These are phyloP conservation scores for Trichogramma evanescens DNA, from an alignment of 2,888 invertebrate species.

Conservation along the genomic window DNA sequence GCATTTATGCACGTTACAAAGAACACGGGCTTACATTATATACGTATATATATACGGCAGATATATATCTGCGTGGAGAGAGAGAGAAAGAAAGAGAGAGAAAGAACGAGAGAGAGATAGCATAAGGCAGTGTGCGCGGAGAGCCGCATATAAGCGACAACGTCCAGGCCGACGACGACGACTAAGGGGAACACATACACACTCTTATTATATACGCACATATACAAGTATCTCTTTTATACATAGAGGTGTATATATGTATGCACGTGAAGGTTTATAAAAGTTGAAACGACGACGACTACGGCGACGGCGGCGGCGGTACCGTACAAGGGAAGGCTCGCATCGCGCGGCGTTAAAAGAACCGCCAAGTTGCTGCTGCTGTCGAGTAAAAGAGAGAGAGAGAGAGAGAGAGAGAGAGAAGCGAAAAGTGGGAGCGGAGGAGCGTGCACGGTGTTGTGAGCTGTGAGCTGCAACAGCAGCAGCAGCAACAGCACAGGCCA, in stretches of 20 bases:
- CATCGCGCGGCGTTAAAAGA: constrained; percentile 12
- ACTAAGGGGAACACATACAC: background rate
- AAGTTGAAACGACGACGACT: constrained; percentile 17
- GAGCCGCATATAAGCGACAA: background rate
- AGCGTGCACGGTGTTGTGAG: background rate
- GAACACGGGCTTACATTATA: no score
- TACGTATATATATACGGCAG: no score
- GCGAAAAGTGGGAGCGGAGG: background rate
- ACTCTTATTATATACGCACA: background rate
- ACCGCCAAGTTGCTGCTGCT: background rate
- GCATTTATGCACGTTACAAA: no score
- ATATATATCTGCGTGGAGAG: background rate
- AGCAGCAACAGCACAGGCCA: background rate
- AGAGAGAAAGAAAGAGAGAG: constrained; percentile 5
- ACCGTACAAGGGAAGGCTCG: constrained; percentile 24
- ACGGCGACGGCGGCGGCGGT: constrained; percentile 17
- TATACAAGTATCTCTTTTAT: background rate
- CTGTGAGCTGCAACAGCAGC: background rate
- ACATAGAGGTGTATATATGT: no score
- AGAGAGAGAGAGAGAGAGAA: background rate
- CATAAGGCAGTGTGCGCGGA: background rate
- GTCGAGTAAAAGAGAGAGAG: background rate
- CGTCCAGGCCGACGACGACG: background rate
- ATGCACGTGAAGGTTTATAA: constrained; percentile 9
- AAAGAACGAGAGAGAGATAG: constrained; percentile 8